Conservation (phyloP, 1,140 invertebrate genomes). For the Orussus abietinus region DNA sequence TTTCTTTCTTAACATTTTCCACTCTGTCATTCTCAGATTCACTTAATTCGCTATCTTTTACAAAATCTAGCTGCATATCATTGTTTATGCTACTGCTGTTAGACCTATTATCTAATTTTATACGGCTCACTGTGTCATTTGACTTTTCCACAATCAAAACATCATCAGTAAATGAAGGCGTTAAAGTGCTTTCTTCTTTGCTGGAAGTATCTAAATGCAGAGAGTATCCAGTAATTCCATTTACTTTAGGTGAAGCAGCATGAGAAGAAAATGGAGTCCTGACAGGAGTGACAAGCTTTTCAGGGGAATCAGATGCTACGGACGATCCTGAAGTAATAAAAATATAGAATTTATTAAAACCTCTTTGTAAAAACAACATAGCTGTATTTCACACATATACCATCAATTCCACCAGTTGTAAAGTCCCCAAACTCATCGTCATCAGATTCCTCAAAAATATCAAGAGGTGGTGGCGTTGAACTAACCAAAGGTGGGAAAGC, state of each 20-base stretch:
- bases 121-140: slow-evolving; percentile 33
- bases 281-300: slow-evolving; percentile 36
- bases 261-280: slow-evolving; percentile 34
- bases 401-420: slow-evolving; percentile 51
- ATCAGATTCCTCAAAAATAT: slow-evolving; percentile 57
- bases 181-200: slow-evolving; percentile 5
- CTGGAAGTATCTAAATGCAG: background rate
- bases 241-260: slow-evolving; percentile 37
- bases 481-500: slow-evolving; percentile 61
- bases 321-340: slow-evolving; percentile 46
- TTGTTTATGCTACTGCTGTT: slow-evolving; percentile 28
- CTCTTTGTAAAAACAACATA: background rate
- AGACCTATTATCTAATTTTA: slow-evolving; percentile 35
- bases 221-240: slow-evolving; percentile 27
- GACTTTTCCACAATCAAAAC: slow-evolving; percentile 40
- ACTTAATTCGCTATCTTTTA: slow-evolving; percentile 25
- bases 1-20: slow-evolving; percentile 5
- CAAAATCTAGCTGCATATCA: slow-evolving; percentile 17
- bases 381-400: slow-evolving; percentile 26
- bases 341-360: slow-evolving; percentile 8
- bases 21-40: slow-evolving; percentile 15
- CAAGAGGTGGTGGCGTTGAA: slow-evolving; percentile 62
- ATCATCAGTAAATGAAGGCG: slow-evolving; percentile 26
- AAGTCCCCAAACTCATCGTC: slow-evolving; percentile 63
- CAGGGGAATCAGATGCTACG: slow-evolving; percentile 50